Evolutionary conservation across 2,888 invertebrate species (phyloP), one percentile per base, ranked within the genome.

Genomic region (Tuberolachnus salignus): DNA sequence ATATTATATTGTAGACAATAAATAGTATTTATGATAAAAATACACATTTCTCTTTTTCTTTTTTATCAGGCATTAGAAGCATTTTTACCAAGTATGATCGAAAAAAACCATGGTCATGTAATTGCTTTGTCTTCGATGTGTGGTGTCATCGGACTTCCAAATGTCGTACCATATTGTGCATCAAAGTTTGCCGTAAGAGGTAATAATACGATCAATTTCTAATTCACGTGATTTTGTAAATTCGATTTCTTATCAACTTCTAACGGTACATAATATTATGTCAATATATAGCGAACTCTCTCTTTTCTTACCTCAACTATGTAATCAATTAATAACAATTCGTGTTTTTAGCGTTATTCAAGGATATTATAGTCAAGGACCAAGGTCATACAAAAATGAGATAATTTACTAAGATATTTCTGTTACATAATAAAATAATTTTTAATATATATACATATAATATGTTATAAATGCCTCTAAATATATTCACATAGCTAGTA

Each of bases 171-270:
- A 8, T 87, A 87, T 82, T 85, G 86, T 82, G 86, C 86, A 19
- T 85, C 86, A 13, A 87, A 87, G 82, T 87, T 86, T 82, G 87
- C 87, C 3, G 86, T 87, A 10, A 84, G 86, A 78, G 87, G 86
- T 84, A 81, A 83, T 49, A 23, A 26, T 59, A 26, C 46, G 46
- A 23, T 34, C 1, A 34, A 46, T 57, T 59, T 46, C 42, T 16
- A 9, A 21, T 59, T 55, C 9, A 14, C n/a, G 26, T 21, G n/a
- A 19, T 14, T 59, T 19, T 23, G 14, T 1, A 23, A 71, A 57
- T 26, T 19, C 13, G 6, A 19, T 0, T 53, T 21, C 14, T 64
- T 21, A 21, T n/a, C 49, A 46, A 23, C 6, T 8, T 2, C 9
- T 53, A 26, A 69, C 11, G 44, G 55, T 16, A 42, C 4, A 69